Conservation (phyloP, 1,140 invertebrate species). For the Drosophila saltans region DNA sequence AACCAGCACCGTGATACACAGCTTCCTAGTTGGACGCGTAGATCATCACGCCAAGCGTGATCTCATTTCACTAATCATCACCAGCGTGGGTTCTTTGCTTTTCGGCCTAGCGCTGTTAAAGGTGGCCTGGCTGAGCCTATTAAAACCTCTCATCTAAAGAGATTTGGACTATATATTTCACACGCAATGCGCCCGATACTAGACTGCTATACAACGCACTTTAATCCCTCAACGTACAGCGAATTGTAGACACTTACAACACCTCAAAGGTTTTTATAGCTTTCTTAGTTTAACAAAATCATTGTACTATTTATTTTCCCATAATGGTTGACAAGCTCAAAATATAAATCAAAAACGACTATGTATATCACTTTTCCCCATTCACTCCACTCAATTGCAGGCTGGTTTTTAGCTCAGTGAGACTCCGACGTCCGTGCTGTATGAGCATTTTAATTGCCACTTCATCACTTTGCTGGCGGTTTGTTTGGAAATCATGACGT, state of each 20-base stretch:
- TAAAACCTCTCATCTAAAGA: slow-evolving; percentile 62
- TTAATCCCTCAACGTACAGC: slow-evolving; percentile 46
- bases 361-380: slow-evolving; percentile 35
- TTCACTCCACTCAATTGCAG: slow-evolving; percentile 84
- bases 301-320: slow-evolving; percentile 35
- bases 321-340: slow-evolving; percentile 68
- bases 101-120: slow-evolving; percentile 71
- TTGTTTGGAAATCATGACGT: slow-evolving; percentile 87
- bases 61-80: slow-evolving; percentile 84
- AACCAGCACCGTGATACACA: slow-evolving; percentile 85
- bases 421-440: slow-evolving; percentile 87
- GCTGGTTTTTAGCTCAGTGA: slow-evolving; percentile 87
- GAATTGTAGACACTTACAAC: slow-evolving; percentile 55
- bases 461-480: slow-evolving; percentile 88
- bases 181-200: slow-evolving; percentile 36
- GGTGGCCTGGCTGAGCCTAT: slow-evolving; percentile 73
- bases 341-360: slow-evolving; percentile 49
- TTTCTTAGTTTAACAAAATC: slow-evolving; percentile 45
- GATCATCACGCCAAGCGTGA: slow-evolving; percentile 84
- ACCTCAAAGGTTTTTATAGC: slow-evolving; percentile 69
- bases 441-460: slow-evolving; percentile 88
- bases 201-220: slow-evolving; percentile 65
- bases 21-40: slow-evolving; percentile 84
- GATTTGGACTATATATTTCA: slow-evolving; percentile 44
- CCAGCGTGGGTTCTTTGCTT: slow-evolving; percentile 85